Percentiles rank a stretch among this genome's conserved stretches.
Evolutionary conservation across 2,888 invertebrate species (phyloP).

Genomic region (Folsomia candida): DNA sequence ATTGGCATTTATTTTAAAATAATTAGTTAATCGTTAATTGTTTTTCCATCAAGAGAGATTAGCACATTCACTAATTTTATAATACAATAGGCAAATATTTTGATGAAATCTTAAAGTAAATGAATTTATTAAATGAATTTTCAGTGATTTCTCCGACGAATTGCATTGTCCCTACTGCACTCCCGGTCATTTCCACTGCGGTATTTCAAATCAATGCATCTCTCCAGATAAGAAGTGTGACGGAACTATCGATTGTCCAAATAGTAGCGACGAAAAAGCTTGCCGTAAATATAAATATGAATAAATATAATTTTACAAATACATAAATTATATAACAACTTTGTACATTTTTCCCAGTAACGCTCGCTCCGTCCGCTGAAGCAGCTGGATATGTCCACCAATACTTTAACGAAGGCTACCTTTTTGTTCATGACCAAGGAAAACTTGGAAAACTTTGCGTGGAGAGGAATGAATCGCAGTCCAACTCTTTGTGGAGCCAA

Average conservation of each 20-base stretch:
- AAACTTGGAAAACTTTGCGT: slow-evolving; percentile 48
- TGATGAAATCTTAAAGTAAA: no score
- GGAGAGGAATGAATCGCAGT: slow-evolving; percentile 41
- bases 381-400: slow-evolving; percentile 54
- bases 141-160: slow-evolving; percentile 58
- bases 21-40: not conserved
- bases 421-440: slow-evolving; percentile 71
- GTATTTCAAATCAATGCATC: slow-evolving; percentile 69
- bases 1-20: not conserved
- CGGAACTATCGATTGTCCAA: slow-evolving; percentile 77
- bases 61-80: no score
- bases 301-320: slow-evolving; percentile 9
- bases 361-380: slow-evolving; percentile 69
- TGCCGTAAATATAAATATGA: slow-evolving; percentile 67
- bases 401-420: slow-evolving; percentile 74
- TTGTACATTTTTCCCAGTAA: slow-evolving; percentile 61
- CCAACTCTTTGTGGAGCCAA: slow-evolving; percentile 42
- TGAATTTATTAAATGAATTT: no score
- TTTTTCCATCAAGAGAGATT: no score
- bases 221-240: slow-evolving; percentile 53
- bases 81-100: no score
- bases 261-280: slow-evolving; percentile 80
- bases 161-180: slow-evolving; percentile 74
- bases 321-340: slow-evolving; percentile 4
- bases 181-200: slow-evolving; percentile 72